These are phyloP conservation scores for Caenorhabditis sp. DNA, from an alignment of 2,888 invertebrate species.

Conservation along the genomic window DNA sequence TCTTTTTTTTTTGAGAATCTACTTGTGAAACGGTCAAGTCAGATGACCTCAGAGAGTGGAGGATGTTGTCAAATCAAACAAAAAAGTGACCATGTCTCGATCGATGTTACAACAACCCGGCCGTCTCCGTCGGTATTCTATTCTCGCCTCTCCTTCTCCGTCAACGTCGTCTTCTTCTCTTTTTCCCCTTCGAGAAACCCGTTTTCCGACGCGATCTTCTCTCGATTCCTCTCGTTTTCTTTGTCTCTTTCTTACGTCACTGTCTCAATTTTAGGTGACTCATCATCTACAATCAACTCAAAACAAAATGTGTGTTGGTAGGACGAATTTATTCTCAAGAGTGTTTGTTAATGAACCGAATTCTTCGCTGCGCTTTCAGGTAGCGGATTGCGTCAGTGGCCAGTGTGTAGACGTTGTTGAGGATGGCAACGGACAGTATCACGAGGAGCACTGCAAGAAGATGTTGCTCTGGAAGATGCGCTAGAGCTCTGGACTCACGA, in stretches of 20 bases:
- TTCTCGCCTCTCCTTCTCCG: slow-evolving; percentile 1
- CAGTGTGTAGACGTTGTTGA: slow-evolving; percentile 45
- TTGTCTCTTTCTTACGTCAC: slow-evolving; percentile 7
- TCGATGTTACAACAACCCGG: slow-evolving; percentile 37
- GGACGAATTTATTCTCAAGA: neutral
- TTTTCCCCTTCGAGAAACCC: slow-evolving; percentile 30
- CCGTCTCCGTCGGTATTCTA: neutral
- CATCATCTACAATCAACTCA: slow-evolving; percentile 20
- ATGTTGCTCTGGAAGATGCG: neutral
- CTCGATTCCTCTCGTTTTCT: slow-evolving; percentile 8
- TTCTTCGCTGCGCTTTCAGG: slow-evolving; percentile 42
- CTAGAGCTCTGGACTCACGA: slow-evolving; percentile 26
- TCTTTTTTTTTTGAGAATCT: neutral
- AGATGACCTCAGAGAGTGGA: slow-evolving; percentile 16
- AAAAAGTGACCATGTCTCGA: slow-evolving; percentile 43
- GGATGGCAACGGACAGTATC: slow-evolving; percentile 16
- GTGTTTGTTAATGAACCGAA: slow-evolving; percentile 62
- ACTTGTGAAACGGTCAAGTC: slow-evolving; percentile 11
- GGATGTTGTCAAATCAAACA: slow-evolving; percentile 18
- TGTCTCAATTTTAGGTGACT: slow-evolving; percentile 24
- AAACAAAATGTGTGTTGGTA: slow-evolving; percentile 11
- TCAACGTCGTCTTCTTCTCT: slow-evolving; percentile 22
- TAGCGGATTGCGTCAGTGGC: neutral
- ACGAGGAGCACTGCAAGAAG: slow-evolving; percentile 36
- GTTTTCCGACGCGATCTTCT: slow-evolving; percentile 40